Base-by-base conservation (phyloP, 2,113 vertebrate species). In the Ceyx cyanopectus region DNA sequence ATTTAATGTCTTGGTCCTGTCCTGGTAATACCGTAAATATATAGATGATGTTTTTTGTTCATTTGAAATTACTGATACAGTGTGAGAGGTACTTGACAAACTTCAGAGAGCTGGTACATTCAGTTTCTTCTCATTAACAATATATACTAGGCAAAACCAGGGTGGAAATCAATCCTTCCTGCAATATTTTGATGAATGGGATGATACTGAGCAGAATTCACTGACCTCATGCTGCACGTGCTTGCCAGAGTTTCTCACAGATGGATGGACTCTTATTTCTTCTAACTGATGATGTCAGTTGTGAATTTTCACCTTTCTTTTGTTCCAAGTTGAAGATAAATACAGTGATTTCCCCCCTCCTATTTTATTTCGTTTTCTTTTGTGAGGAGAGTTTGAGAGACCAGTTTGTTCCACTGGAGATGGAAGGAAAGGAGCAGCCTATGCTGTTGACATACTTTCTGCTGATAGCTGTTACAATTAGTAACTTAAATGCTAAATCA, bases 301-400 rank as follows among this genome's bases (percentile, higher is more conserved):
- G 83, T 77, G 94, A 96, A 94, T 92, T 91, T 92, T 94, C 93
- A 93, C 90, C 93, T 93, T 91, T 95, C 87, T 81, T 86, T 77
- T 9, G 2, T 81, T 95, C 54, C n/a, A 34, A 65, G 54, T 19
- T 94, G 89, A 91, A 90, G 79, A 85, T 70, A 93, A 90, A 88
- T 95, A 74, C 68, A 81, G 68, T 2, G 1, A 40, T 73, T 27
- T 18, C 12, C 23, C 58, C 58, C 23, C 37, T 5, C 15, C 27
- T 12, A 1, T 24, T 89, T 93, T 56, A 18, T 41, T 91, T 85
- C 53, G 11, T 9, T 60, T 20, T 93, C 9, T 75, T 92, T 58
- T 78, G 19, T 43, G 66, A 90, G 57, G 34, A 53, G 41, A 54
- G 21, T 90, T 95, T 81, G 53, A 77, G 67, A 70, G 21, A 18